Evolutionary conservation across 1,140 invertebrate genomes (phyloP).

Genomic region (Paralvinella palmiformis): DNA sequence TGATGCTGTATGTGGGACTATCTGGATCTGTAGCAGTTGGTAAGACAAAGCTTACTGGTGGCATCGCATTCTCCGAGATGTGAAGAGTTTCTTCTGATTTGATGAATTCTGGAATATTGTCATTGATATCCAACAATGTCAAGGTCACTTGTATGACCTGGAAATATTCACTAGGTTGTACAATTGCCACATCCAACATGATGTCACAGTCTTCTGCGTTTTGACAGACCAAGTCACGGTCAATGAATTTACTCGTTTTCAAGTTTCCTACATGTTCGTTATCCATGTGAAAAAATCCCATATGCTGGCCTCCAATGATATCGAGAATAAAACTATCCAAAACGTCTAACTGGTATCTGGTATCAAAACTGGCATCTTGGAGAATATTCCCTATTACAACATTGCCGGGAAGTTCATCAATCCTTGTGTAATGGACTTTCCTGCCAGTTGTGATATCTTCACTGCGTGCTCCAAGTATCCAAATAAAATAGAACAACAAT

Average conservation of each 20-base stretch:
- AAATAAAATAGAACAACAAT: too few relatives aligned
- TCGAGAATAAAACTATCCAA: slow-evolving; percentile 7
- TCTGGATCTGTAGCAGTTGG: slow-evolving; percentile 15
- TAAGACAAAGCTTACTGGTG: background rate
- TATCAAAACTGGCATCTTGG: slow-evolving; percentile 6
- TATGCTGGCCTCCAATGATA: slow-evolving; percentile 1
- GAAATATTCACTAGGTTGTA: slow-evolving; percentile 14
- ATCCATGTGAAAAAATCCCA: background rate
- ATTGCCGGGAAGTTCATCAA: too few relatives aligned
- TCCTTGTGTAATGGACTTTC: too few relatives aligned
- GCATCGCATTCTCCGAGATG: slow-evolving; percentile 12
- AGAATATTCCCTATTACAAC: slow-evolving; percentile 20
- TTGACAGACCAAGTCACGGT: slow-evolving; percentile 9
- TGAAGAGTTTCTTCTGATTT: background rate
- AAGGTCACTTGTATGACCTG: slow-evolving; percentile 13
- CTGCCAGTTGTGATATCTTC: too few relatives aligned
- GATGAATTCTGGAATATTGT: slow-evolving; percentile 14
- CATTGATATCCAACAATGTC: slow-evolving; percentile 16
- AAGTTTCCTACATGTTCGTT: slow-evolving; percentile 4
- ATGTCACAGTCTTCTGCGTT: slow-evolving; percentile 4
- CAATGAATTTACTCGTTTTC: slow-evolving; percentile 7
- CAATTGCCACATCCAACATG: slow-evolving; percentile 14
- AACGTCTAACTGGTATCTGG: background rate
- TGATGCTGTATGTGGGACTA: background rate
- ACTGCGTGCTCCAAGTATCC: too few relatives aligned